phyloP scores from a whole-genome alignment of 1,140 invertebrate species.

The Aphaenogaster floridana region DNA sequence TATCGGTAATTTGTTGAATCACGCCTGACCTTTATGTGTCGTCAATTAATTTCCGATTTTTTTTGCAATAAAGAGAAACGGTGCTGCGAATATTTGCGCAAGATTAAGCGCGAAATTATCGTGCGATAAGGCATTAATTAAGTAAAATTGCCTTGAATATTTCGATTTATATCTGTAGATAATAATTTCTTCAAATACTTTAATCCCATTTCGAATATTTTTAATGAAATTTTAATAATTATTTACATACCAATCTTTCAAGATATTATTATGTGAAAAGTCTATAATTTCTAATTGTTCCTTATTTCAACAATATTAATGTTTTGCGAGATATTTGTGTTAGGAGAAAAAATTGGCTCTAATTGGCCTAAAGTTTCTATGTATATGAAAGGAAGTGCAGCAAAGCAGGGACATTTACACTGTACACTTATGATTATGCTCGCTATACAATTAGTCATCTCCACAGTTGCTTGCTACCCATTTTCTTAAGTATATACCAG shows the following conservation, averaged over 20 bases:
- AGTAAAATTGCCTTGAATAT: neutral
- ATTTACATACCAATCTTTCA: too few species aligned
- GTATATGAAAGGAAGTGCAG: conserved; percentile 21
- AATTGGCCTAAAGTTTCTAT: neutral
- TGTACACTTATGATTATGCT: conserved; percentile 19
- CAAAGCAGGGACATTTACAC: conserved; percentile 18
- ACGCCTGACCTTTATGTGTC: conserved; percentile 38
- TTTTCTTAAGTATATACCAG: conserved; percentile 49
- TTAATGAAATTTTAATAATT: neutral
- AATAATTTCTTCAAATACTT: neutral
- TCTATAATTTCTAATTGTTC: neutral
- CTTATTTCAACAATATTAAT: neutral
- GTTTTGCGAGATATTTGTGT: neutral
- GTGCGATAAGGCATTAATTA: conserved; percentile 39
- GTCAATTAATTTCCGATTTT: conserved; percentile 44
- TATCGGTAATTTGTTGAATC: conserved; percentile 8
- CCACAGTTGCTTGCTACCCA: conserved; percentile 23
- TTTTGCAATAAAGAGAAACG: conserved; percentile 70
- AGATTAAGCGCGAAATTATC: conserved; percentile 24
- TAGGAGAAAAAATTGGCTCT: neutral
- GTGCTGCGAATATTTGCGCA: neutral
- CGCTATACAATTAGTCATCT: conserved; percentile 45
- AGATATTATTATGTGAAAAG: neutral
- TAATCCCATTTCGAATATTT: neutral
- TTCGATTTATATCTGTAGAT: neutral